Base-by-base conservation (phyloP, 2,797 vertebrate species). In the Arctocebus calabarensis region DNA sequence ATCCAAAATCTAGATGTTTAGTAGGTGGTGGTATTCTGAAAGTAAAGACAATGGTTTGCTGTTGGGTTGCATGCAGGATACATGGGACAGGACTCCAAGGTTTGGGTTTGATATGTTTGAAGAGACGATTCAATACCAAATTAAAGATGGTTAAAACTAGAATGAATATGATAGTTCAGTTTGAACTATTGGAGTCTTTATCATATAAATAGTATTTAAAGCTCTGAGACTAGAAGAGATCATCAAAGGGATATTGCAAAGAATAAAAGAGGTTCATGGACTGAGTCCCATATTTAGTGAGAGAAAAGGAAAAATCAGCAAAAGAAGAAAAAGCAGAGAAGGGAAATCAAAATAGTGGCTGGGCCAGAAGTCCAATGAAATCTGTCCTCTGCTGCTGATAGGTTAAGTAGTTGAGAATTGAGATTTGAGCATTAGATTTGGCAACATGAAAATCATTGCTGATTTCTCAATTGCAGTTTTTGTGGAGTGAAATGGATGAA, bases 401-500 rank as follows among this genome's bases (percentile, higher is more conserved):
- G 55, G 71, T 61, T 57, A 79, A 78, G 29, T 78, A 37, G 19
- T 84, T 88, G 71, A 95, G 71, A 73, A 79, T 59, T 43, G 40
- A 83, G 45, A 66, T 89, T 45, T 73, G n/a, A 84, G 37, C 32
- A 37, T 88, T 52, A 93, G 32, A 74, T 75, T 93, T 81, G 85
- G 82, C 59, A 85, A 75, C 0, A 2, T 70, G 82, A 68, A 90
- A 75, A 19, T 90, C 52, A 77, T 25, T 62, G n/a, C 59, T 90
- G n/a, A 82, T 86, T 70, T 90, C 68, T 82, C 52, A 93, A 62
- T 10, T 48, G 57, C 52, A 93, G 40, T 92, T 62, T 78, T 70
- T 81, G 9, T 68, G 43, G 3, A 84, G 19, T 75, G 22, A 10
- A 55, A 19, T 75, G 48, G 13, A 14, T 55, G 10, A 93, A 93